Percentiles rank a stretch among this genome's conserved stretches.
phyloP scores from a whole-genome alignment of 2,113 vertebrate genomes.

The Camelus dromedarius region DNA sequence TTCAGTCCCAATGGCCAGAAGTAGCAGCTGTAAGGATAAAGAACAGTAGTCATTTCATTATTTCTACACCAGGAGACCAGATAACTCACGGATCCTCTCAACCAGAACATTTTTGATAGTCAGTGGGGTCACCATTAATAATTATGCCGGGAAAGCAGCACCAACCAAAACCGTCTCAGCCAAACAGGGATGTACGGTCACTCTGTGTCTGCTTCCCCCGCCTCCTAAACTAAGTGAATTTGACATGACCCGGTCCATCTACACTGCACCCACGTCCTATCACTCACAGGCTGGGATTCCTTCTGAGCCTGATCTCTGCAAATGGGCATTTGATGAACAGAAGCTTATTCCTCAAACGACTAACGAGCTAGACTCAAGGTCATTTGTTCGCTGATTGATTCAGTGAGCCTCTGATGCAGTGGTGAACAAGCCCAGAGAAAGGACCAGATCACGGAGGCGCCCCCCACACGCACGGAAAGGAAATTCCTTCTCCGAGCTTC shows the following conservation, averaged over 20 bases:
- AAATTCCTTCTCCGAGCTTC: neutral
- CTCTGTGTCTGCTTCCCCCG: neutral
- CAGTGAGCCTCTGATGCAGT: neutral
- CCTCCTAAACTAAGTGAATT: neutral
- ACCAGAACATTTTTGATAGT: neutral
- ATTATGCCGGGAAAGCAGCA: neutral
- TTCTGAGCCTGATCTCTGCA: neutral
- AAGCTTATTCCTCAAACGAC: neutral
- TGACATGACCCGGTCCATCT: neutral
- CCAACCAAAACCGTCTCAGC: neutral
- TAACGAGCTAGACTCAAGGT: neutral
- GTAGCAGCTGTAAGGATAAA: neutral
- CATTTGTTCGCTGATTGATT: neutral
- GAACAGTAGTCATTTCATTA: neutral
- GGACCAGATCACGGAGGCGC: rapidly evolving
- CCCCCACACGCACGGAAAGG: neutral
- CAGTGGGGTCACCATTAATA: neutral
- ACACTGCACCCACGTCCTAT: neutral
- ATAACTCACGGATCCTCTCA: neutral
- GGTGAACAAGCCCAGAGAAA: neutral
- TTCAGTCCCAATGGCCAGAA: neutral
- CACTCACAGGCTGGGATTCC: neutral
- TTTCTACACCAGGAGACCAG: neutral
- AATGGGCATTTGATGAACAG: neutral
- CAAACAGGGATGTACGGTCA: neutral